Base-by-base conservation (phyloP, 2,797 vertebrate genomes). In the Gila robusta region DNA sequence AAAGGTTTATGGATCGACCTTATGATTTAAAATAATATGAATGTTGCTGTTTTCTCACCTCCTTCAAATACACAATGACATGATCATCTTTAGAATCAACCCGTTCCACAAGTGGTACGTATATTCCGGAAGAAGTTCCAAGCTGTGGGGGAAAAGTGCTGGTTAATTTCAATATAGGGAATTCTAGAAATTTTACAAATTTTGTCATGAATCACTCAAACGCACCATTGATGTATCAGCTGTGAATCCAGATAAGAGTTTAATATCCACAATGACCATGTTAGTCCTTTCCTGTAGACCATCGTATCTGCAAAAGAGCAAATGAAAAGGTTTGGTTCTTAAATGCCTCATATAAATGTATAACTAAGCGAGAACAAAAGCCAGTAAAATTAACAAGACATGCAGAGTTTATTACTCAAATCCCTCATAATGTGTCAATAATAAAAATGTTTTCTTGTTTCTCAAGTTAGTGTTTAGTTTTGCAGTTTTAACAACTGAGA, bases 21-120 rank as follows among this genome's bases (percentile, higher is more conserved):
- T 66, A 56, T 39, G 37, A 39, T 39, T 39, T 39, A 39, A 39
- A 39, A 39, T 39, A 39, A 7, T 47, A 47, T 3, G 12, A n/a
- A 26, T n/a, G 9, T 66, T 66, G 23, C 5, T 21, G 26, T 39
- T 76, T 1, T 69, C 72, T 28, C 23, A 87, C 86, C 81, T 79
- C 81, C 32, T 59, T 28, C 11, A 87, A 32, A 79, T 87, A 87
- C 21, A 83, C 21, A 4, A 87, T 19, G 19, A 87, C 69, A 82
- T 82, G 86, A 76, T 87, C 81, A 52, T 87, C 86, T 87, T 87
- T 83, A 32, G 67, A 62, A 79, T 87, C 86, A 6, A 87, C 52
- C 21, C 52, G 49, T 17, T 87, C 81, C 66, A 87, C 81, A 70
- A 83, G 11, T 35, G 21, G 1, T 39, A 9, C 39, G 8, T 9